These are phyloP conservation scores for Bhutanitis thaidina DNA, from an alignment of 2,888 invertebrate genomes.

Conservation along the genomic window DNA sequence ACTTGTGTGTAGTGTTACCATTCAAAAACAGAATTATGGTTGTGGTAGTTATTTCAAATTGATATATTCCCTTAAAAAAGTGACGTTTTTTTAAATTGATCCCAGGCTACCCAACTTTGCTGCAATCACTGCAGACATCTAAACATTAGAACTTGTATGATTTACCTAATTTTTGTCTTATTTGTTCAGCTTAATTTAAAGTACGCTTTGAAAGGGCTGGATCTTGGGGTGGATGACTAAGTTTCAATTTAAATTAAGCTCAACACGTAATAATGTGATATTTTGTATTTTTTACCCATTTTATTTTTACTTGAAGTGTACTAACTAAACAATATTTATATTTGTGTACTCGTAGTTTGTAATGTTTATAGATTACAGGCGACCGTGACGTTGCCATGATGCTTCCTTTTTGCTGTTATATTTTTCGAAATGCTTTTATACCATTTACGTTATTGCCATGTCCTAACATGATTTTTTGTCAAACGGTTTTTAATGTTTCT, in stretches of 20 bases:
- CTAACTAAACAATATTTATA: conserved; percentile 58
- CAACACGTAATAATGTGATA: conserved; percentile 79
- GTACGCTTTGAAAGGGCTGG: conserved; percentile 37
- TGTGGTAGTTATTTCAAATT: conserved; percentile 78
- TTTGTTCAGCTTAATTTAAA: conserved; percentile 79
- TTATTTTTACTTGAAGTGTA: conserved; percentile 56
- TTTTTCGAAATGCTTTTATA: conserved; percentile 61
- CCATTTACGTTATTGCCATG: conserved; percentile 61
- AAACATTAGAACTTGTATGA: conserved; percentile 24
- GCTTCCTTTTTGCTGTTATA: conserved; percentile 72
- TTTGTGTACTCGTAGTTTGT: conserved; percentile 52
- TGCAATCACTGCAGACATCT: conserved; percentile 23
- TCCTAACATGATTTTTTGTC: conserved; percentile 41
- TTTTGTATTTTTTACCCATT: conserved; percentile 74
- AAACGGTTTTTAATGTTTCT: conserved; percentile 55
- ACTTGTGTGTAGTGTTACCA: conserved; percentile 58
- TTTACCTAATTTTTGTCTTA: conserved; percentile 44
- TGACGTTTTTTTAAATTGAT: conserved; percentile 50
- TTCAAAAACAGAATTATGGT: conserved; percentile 70
- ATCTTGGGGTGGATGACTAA: conserved; percentile 41
- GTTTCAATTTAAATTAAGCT: conserved; percentile 75
- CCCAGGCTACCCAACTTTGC: conserved; percentile 22
- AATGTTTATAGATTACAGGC: conserved; percentile 47
- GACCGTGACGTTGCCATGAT: conserved; percentile 49
- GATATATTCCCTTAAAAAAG: conserved; percentile 63